phyloP scores from a whole-genome alignment of 1,140 invertebrate genomes.

The Leptestheria dahalacensis region DNA sequence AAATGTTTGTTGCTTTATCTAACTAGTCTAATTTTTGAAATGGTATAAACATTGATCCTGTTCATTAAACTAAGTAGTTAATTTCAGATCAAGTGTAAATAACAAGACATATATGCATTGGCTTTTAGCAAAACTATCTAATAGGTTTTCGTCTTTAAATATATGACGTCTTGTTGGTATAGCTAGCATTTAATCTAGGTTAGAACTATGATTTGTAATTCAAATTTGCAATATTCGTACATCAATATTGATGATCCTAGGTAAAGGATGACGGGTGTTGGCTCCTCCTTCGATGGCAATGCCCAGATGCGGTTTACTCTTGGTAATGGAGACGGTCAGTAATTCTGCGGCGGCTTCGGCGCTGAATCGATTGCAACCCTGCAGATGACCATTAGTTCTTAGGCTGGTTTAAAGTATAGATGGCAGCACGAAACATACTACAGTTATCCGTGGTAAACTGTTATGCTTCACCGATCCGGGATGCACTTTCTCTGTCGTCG shows the following conservation, averaged over 20 bases:
- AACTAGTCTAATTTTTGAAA: too few species aligned
- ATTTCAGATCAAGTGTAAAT: background rate
- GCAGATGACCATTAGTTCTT: too few species aligned
- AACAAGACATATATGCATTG: background rate
- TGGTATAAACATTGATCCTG: background rate
- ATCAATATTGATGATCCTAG: slow-evolving; percentile 90
- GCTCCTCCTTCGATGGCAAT: slow-evolving; percentile 93
- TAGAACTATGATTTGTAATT: background rate
- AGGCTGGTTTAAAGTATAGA: too few species aligned
- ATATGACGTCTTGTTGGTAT: too few species aligned
- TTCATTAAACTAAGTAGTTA: background rate
- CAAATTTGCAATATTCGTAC: slow-evolving; percentile 39
- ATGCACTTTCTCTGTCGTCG: too few species aligned
- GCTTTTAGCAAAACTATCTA: background rate
- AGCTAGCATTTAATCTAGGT: too few species aligned
- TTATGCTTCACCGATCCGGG: too few species aligned
- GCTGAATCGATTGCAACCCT: background rate
- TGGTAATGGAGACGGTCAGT: slow-evolving; percentile 57
- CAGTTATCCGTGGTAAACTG: too few species aligned
- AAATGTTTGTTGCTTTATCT: too few species aligned
- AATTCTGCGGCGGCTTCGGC: background rate
- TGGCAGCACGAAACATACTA: too few species aligned
- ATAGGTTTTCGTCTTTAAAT: too few species aligned
- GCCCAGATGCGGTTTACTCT: slow-evolving; percentile 82
- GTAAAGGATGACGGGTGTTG: slow-evolving; percentile 83